Conservation (phyloP, 1,140 invertebrate genomes). For the Listronotus bonariensis region DNA sequence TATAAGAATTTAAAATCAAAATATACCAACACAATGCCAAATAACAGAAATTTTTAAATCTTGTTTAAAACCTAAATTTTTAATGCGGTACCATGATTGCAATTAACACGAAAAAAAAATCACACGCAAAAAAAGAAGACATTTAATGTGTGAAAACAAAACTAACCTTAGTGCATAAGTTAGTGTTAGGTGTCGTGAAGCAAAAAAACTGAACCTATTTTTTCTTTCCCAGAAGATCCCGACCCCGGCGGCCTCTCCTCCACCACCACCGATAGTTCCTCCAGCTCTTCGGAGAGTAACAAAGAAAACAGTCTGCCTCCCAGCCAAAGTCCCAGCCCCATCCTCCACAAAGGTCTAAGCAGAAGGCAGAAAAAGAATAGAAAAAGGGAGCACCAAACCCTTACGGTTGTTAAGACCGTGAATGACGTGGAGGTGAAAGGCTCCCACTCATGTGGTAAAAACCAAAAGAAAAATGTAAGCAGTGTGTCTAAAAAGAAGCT, state of each 20-base stretch:
- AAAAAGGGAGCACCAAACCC: conserved; percentile 21
- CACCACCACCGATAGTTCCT: conserved; percentile 14
- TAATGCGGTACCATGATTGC: too few species aligned
- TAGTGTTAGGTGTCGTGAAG: too few species aligned
- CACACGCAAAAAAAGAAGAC: too few species aligned
- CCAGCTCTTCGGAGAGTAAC: conserved; percentile 48
- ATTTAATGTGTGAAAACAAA: too few species aligned
- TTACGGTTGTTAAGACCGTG: conserved; percentile 2
- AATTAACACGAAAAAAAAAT: too few species aligned
- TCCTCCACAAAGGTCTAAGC: conserved; percentile 37
- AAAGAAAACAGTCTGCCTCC: conserved; percentile 48
- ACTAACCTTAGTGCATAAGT: too few species aligned
- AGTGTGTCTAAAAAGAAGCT: background rate
- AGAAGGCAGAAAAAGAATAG: conserved; percentile 47
- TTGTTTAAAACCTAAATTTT: too few species aligned
- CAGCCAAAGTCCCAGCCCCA: conserved; percentile 36
- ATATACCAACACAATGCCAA: too few species aligned
- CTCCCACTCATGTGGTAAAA: background rate
- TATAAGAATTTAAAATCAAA: too few species aligned
- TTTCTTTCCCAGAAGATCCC: conserved; percentile 54
- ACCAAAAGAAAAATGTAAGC: background rate
- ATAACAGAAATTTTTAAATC: too few species aligned
- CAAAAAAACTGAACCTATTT: background rate
- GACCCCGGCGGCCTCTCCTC: conserved; percentile 50
- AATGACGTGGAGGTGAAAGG: conserved; percentile 3